Percentiles rank a stretch among this genome's conserved stretches.
phyloP scores from a whole-genome alignment of 2,113 vertebrate genomes.

The Nansenia antarctica region DNA sequence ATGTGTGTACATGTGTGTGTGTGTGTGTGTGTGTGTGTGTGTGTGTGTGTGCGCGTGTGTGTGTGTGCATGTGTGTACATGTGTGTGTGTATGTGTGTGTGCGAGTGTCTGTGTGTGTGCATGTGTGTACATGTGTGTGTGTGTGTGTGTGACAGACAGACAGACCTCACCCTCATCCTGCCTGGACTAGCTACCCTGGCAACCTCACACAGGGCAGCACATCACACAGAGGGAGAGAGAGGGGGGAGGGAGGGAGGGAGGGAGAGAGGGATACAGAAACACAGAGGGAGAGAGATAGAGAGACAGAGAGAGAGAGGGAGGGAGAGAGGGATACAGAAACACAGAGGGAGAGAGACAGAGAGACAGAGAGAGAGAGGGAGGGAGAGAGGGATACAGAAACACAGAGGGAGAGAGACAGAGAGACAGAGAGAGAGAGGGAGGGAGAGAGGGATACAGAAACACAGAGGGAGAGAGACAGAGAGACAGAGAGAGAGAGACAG shows the following conservation, averaged over 20 bases:
- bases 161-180: constrained; percentile 53
- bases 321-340: background rate
- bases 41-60: constrained; percentile 40
- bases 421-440: background rate
- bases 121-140: constrained; percentile 1
- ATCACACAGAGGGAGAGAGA: constrained; percentile 17
- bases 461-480: background rate
- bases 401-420: too few species aligned
- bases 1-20: constrained; percentile 18
- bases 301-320: background rate
- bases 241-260: background rate
- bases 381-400: too few species aligned
- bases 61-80: constrained; percentile 21
- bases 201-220: constrained; percentile 22
- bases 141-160: constrained; percentile 38
- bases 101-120: constrained; percentile 9
- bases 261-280: background rate
- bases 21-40: constrained; percentile 5
- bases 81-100: constrained; percentile 22
- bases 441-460: constrained; percentile 5
- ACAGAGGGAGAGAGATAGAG: background rate
- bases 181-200: constrained; percentile 35
- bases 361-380: too few species aligned
- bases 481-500: background rate
- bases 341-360: background rate